A percentile compares a stretch with the other conserved stretches of the same genome.
These are phyloP conservation scores for Enteromius argenteus DNA, from an alignment of 2,797 vertebrate genomes.

Conservation along the genomic window DNA sequence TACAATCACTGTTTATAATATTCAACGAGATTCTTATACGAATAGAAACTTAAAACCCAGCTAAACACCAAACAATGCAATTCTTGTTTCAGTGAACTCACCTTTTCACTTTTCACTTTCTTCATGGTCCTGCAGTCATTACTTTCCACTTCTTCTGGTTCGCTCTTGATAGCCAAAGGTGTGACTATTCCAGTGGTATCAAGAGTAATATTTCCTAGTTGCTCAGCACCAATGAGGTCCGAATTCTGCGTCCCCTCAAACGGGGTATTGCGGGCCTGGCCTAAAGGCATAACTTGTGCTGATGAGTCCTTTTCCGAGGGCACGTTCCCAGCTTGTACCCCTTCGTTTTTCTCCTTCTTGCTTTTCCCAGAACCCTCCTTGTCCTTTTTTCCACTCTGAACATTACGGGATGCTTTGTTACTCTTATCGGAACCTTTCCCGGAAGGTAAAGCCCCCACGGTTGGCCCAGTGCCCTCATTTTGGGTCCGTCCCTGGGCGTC, in stretches of 20 bases:
- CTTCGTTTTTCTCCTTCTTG: slow-evolving; percentile 97
- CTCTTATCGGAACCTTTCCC: slow-evolving; percentile 93
- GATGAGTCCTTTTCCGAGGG: slow-evolving; percentile 87
- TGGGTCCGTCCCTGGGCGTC: slow-evolving; percentile 88
- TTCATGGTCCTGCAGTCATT: slow-evolving; percentile 93
- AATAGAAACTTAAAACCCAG: not conserved
- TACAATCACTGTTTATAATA: not conserved
- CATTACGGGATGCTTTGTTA: slow-evolving; percentile 88
- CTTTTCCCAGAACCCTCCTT: slow-evolving; percentile 93
- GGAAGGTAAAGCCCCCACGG: slow-evolving; percentile 71
- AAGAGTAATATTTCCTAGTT: slow-evolving; percentile 95
- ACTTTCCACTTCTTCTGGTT: slow-evolving; percentile 92
- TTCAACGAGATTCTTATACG: not conserved
- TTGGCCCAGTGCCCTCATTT: slow-evolving; percentile 83
- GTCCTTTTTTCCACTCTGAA: slow-evolving; percentile 92
- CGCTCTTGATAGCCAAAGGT: slow-evolving; percentile 90
- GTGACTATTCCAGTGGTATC: slow-evolving; percentile 93
- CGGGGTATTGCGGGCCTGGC: slow-evolving; percentile 85
- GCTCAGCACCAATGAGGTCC: slow-evolving; percentile 88
- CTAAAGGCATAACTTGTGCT: slow-evolving; percentile 80
- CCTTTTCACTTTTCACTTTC: slow-evolving; percentile 98
- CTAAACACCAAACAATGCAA: not conserved
- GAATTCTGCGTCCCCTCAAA: slow-evolving; percentile 88
- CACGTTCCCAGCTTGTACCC: slow-evolving; percentile 76
- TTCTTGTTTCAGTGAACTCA: slow-evolving; percentile 72